phyloP scores from a whole-genome alignment of 2,113 vertebrate genomes.

The Redunca redunca region DNA sequence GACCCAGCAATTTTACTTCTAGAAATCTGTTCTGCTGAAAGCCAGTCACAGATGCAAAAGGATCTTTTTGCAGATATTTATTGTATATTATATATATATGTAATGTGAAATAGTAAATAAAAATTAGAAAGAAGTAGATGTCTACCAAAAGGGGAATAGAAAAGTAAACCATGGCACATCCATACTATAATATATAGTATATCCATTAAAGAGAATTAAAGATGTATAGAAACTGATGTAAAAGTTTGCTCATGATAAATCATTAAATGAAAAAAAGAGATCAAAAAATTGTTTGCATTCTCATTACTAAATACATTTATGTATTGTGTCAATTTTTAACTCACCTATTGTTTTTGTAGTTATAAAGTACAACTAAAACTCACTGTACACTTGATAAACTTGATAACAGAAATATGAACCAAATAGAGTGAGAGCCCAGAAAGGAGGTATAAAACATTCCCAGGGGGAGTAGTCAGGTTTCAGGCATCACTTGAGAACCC shows the following conservation, averaged over 20 bases:
- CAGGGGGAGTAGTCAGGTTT: background rate
- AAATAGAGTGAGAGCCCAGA: background rate
- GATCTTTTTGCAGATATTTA: background rate
- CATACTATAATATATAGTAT: background rate
- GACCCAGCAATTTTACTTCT: background rate
- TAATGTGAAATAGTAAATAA: background rate
- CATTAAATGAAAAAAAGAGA: background rate
- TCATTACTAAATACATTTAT: background rate
- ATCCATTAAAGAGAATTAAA: background rate
- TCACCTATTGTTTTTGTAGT: background rate
- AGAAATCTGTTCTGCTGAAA: background rate
- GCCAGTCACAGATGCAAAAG: conserved; percentile 3
- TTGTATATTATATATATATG: background rate
- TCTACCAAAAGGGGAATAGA: background rate
- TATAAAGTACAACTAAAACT: background rate
- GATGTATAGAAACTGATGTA: background rate
- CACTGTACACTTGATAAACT: background rate
- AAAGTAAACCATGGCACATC: background rate
- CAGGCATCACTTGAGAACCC: background rate
- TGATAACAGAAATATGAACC: background rate
- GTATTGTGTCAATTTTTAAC: background rate
- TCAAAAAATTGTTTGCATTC: background rate
- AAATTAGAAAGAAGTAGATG: background rate
- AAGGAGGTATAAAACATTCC: background rate
- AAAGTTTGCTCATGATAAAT: background rate